Conservation (phyloP, 2,888 invertebrate species). For the Seira musarum region DNA sequence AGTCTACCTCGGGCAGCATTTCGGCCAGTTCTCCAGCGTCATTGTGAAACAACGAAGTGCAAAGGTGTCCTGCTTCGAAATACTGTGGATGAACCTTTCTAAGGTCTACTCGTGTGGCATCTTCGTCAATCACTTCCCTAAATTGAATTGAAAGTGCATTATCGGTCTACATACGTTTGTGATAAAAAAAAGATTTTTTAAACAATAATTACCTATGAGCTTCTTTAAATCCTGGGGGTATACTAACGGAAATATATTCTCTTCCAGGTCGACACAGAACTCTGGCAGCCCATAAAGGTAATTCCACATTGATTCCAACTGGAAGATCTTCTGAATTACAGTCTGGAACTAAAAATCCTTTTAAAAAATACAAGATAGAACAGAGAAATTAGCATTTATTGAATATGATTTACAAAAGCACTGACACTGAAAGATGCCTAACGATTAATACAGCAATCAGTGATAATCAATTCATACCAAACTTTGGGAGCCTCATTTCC, state of each 20-base stretch:
- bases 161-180: too few relatives aligned
- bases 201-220: conserved; percentile 76
- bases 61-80: conserved; percentile 47
- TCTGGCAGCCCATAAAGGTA: conserved; percentile 89
- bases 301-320: conserved; percentile 83
- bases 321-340: conserved; percentile 81
- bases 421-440: not conserved
- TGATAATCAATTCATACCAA: conserved; percentile 72
- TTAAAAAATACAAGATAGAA: not conserved
- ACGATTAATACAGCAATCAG: not conserved
- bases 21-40: conserved; percentile 51
- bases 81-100: conserved; percentile 33
- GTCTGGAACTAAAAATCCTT: conserved; percentile 88
- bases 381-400: not conserved
- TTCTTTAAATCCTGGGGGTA: conserved; percentile 83
- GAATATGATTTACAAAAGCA: not conserved
- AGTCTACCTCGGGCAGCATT: conserved; percentile 47
- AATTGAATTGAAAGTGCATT: not conserved
- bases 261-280: conserved; percentile 77
- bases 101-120: conserved; percentile 22
- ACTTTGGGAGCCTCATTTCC: conserved; percentile 77
- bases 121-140: conserved; percentile 39
- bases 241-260: conserved; percentile 79
- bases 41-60: conserved; percentile 45
- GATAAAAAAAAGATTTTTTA: not conserved